These are phyloP conservation scores for Ceyx melanurus DNA, from an alignment of 2,113 vertebrate species.

Conservation along the genomic window DNA sequence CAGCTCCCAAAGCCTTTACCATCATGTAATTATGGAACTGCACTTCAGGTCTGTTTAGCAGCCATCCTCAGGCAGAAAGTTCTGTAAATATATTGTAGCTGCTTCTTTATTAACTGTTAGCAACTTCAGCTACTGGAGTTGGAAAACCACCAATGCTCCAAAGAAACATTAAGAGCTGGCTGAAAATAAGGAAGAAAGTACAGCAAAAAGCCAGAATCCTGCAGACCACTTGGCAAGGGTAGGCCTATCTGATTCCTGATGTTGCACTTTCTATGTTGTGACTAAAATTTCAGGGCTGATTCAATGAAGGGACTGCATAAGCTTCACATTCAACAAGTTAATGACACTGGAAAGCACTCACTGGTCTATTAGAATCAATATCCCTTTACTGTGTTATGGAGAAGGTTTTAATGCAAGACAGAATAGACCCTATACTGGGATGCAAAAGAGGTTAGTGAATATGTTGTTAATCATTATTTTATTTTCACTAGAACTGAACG, in stretches of 20 bases:
- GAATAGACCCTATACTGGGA: background rate
- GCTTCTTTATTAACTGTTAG: conserved; percentile 44
- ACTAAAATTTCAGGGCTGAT: background rate
- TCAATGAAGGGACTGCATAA: background rate
- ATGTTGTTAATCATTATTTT: background rate
- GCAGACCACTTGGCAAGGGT: background rate
- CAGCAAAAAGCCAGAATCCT: background rate
- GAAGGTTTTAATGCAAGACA: background rate
- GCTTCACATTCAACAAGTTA: background rate
- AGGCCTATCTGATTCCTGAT: background rate
- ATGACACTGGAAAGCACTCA: background rate
- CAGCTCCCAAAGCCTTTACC: conserved; percentile 58
- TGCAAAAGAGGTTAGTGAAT: background rate
- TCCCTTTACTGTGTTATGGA: background rate
- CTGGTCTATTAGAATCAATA: background rate
- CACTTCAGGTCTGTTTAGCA: conserved; percentile 27
- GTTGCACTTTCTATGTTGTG: background rate
- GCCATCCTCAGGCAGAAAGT: background rate
- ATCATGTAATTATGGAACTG: conserved; percentile 38
- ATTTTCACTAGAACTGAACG: background rate
- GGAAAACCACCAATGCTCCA: background rate
- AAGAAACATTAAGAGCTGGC: background rate
- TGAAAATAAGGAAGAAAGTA: background rate
- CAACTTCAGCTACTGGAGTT: background rate
- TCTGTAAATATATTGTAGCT: conserved; percentile 31